A percentile compares a stretch with the other conserved stretches of the same genome.
Evolutionary conservation across 2,797 vertebrate species (phyloP).

Genomic region (Champsocephalus gunnari): DNA sequence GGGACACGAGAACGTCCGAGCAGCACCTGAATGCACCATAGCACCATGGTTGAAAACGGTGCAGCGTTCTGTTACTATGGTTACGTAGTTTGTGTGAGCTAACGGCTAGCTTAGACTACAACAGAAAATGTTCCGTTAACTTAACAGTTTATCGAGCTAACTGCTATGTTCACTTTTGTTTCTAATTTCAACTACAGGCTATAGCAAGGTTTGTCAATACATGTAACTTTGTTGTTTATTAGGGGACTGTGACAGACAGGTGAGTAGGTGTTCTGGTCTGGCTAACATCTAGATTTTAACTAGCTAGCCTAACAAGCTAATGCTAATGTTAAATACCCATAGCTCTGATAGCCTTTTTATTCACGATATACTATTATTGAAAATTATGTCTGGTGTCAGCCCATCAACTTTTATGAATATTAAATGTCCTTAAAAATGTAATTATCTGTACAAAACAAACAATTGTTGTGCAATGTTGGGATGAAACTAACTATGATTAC

Average conservation of each 20-base stretch:
- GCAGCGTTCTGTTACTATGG: conserved; percentile 69
- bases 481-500: not conserved
- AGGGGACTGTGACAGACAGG: not conserved
- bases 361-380: no score
- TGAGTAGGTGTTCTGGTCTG: not conserved
- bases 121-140: not conserved
- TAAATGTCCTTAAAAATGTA: no score
- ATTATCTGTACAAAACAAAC: no score
- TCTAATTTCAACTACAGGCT: no score
- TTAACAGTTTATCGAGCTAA: not conserved
- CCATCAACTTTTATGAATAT: no score
- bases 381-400: no score
- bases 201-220: not conserved
- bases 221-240: not conserved
- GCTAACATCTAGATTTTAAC: not conserved
- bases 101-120: not conserved
- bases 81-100: not conserved
- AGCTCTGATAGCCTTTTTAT: no score
- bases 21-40: no score
- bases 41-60: no score
- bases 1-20: no score
- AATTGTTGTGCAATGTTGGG: no score
- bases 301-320: not conserved
- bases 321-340: no score
- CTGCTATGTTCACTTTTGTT: not conserved